A percentile compares a stretch with the other conserved stretches of the same genome.
Conservation (phyloP, 2,888 invertebrate species). For the Tetrapedia diversipes region DNA sequence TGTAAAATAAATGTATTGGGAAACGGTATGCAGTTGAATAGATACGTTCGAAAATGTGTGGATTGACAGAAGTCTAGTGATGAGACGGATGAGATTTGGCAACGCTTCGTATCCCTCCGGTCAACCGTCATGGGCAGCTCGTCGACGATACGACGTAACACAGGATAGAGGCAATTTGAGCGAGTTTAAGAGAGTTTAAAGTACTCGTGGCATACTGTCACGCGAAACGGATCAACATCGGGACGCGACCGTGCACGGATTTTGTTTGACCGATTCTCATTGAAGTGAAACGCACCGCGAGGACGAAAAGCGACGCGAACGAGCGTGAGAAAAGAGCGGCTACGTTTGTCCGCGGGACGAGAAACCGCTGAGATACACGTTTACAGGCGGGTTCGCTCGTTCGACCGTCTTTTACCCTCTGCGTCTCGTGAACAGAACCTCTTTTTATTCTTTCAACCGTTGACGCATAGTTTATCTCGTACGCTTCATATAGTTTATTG, state of each 20-base stretch:
- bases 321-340: conserved; percentile 56
- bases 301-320: conserved; percentile 46
- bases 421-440: conserved; percentile 12
- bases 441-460: conserved; percentile 2
- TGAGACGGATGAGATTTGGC: conserved; percentile 64
- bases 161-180: conserved; percentile 77
- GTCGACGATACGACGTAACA: conserved; percentile 69
- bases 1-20: background rate
- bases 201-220: conserved; percentile 40
- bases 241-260: conserved; percentile 23
- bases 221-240: conserved; percentile 41
- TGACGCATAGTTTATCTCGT: conserved; percentile 16
- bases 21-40: background rate
- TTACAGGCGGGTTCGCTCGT: background rate
- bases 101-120: conserved; percentile 64
- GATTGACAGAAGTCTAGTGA: conserved; percentile 25
- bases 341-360: conserved; percentile 15
- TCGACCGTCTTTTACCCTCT: background rate
- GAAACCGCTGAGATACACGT: conserved; percentile 26
- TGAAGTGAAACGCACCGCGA: conserved; percentile 29
- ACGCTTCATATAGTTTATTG: conserved; percentile 25
- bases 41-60: background rate
- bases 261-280: background rate
- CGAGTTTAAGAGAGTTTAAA: conserved; percentile 71
- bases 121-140: conserved; percentile 73